phyloP scores from a whole-genome alignment of 2,797 vertebrate genomes.

The Tamandua tetradactyla region DNA sequence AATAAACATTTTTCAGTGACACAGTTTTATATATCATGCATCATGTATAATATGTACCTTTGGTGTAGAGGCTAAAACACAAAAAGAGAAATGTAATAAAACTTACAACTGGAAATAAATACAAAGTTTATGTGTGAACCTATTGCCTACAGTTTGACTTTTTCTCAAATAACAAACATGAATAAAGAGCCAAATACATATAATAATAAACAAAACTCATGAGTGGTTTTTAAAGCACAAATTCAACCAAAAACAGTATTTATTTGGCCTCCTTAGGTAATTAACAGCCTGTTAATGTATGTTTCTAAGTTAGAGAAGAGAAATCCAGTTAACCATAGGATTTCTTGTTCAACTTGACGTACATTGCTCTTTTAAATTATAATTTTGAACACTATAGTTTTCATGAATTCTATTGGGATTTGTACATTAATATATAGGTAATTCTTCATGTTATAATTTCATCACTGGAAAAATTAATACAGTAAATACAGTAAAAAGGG shows the following conservation, averaged over 20 bases:
- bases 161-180: neutral
- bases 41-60: neutral
- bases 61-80: neutral
- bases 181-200: neutral
- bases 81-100: neutral
- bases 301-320: neutral
- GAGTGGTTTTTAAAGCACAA: conserved; percentile 3
- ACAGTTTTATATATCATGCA: neutral
- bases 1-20: neutral
- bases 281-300: neutral
- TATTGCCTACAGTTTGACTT: neutral
- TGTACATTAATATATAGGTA: neutral
- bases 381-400: neutral
- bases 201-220: neutral
- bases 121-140: neutral
- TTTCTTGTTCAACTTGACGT: neutral
- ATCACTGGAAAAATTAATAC: neutral
- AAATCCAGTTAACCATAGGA: neutral
- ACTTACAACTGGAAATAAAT: neutral
- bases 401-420: neutral
- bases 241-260: neutral
- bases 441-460: neutral
- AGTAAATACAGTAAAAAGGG: neutral
- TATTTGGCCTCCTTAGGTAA: neutral
- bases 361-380: neutral